Conservation (phyloP, 2,888 invertebrate genomes). For the Molorchus minor region DNA sequence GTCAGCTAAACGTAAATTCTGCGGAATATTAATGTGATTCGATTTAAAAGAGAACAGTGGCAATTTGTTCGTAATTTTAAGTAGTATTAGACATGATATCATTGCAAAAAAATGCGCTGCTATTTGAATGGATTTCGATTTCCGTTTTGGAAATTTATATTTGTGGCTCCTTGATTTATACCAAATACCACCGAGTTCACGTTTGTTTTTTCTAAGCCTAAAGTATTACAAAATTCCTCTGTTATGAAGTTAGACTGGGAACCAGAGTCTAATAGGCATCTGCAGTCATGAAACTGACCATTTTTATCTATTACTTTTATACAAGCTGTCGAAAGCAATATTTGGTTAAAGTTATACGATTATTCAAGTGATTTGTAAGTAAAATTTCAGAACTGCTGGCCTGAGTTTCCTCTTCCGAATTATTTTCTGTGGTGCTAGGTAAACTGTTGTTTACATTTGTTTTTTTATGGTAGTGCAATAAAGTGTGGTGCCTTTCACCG, state of each 20-base stretch:
- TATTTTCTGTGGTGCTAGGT: background rate
- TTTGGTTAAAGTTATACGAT: background rate
- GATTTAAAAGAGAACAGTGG: conserved; percentile 11
- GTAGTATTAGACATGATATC: conserved; percentile 18
- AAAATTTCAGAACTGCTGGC: background rate
- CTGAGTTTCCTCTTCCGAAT: background rate
- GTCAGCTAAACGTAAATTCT: conserved; percentile 26
- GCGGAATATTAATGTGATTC: conserved; percentile 12
- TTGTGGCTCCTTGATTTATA: conserved; percentile 11
- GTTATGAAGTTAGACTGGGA: conserved; percentile 26
- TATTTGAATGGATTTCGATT: conserved; percentile 12
- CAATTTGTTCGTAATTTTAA: conserved; percentile 21
- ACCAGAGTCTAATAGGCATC: conserved; percentile 27
- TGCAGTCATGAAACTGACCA: conserved; percentile 2
- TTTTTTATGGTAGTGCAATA: background rate
- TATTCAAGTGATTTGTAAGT: background rate
- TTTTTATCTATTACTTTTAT: conserved; percentile 3
- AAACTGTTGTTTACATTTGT: background rate
- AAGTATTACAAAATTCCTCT: conserved; percentile 16
- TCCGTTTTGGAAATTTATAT: conserved; percentile 1
- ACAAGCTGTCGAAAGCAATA: conserved; percentile 27
- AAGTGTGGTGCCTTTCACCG: background rate
- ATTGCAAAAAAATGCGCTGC: conserved; percentile 2
- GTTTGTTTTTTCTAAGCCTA: conserved; percentile 11
- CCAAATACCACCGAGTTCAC: conserved; percentile 10